Percentiles rank a stretch among this genome's conserved stretches.
Conservation (phyloP, 1,140 invertebrate genomes). For the Hormaphis cornu region DNA sequence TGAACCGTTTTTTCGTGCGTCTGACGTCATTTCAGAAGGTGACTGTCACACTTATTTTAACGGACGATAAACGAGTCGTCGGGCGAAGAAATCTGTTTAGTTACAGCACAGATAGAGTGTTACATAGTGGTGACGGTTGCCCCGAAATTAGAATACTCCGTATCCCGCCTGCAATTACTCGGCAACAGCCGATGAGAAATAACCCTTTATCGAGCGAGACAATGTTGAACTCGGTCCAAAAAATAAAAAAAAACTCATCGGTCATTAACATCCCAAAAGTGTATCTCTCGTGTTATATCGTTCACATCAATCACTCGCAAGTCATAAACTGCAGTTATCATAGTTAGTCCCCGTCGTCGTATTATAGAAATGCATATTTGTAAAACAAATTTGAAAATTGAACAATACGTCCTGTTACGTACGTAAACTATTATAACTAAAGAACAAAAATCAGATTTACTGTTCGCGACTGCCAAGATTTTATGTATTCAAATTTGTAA, state of each 20-base stretch:
- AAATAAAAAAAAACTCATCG: background rate
- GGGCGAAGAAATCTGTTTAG: too few relatives aligned
- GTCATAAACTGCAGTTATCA: background rate
- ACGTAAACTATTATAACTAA: too few relatives aligned
- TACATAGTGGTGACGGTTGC: background rate
- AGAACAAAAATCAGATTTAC: too few relatives aligned
- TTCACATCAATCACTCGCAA: background rate
- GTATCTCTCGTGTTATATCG: background rate
- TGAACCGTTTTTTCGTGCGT: background rate
- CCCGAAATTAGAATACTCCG: slow-evolving; percentile 18
- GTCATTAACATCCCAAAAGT: slow-evolving; percentile 6
- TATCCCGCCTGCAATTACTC: background rate
- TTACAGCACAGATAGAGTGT: background rate
- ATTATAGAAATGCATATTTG: too few relatives aligned
- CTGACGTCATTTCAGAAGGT: background rate
- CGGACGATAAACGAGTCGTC: slow-evolving; percentile 16
- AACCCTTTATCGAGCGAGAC: background rate
- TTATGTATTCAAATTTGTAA: too few relatives aligned
- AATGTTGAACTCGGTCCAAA: slow-evolving; percentile 23
- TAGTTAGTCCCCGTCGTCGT: too few relatives aligned
- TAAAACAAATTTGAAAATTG: too few relatives aligned
- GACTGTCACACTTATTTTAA: slow-evolving; percentile 25
- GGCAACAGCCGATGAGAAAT: background rate
- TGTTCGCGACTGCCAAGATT: too few relatives aligned
- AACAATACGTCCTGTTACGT: too few relatives aligned